phyloP scores from a whole-genome alignment of 1,140 invertebrate species.

The Chymomyza costata region DNA sequence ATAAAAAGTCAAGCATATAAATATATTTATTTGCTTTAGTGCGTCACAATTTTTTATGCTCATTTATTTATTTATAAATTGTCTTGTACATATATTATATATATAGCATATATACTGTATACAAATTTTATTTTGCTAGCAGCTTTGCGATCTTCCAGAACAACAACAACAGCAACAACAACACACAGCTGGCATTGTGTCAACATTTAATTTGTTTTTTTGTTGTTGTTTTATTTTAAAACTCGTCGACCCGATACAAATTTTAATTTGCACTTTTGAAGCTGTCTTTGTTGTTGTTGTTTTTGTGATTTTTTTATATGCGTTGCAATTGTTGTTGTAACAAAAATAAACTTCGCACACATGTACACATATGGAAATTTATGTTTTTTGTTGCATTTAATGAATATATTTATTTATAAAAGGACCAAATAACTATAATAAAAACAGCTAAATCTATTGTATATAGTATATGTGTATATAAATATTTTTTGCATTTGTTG shows the following conservation, averaged over 20 bases:
- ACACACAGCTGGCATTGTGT: too few species aligned
- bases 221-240: background rate
- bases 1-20: conserved; percentile 16
- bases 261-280: background rate
- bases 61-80: conserved; percentile 8
- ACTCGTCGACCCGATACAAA: background rate
- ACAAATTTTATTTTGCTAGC: conserved; percentile 21
- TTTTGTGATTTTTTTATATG: background rate
- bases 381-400: background rate
- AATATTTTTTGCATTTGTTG: too few species aligned
- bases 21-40: conserved; percentile 56
- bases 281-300: background rate
- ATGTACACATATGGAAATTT: too few species aligned
- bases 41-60: conserved; percentile 6
- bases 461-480: too few species aligned
- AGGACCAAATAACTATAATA: too few species aligned
- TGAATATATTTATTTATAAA: too few species aligned
- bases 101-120: too few species aligned
- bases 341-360: too few species aligned
- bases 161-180: conserved; percentile 21
- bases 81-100: background rate
- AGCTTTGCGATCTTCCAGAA: background rate
- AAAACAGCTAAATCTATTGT: too few species aligned
- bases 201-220: too few species aligned
- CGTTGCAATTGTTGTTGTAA: background rate